phyloP scores from a whole-genome alignment of 2,113 vertebrate genomes.

The Hymenochirus boettgeri region DNA sequence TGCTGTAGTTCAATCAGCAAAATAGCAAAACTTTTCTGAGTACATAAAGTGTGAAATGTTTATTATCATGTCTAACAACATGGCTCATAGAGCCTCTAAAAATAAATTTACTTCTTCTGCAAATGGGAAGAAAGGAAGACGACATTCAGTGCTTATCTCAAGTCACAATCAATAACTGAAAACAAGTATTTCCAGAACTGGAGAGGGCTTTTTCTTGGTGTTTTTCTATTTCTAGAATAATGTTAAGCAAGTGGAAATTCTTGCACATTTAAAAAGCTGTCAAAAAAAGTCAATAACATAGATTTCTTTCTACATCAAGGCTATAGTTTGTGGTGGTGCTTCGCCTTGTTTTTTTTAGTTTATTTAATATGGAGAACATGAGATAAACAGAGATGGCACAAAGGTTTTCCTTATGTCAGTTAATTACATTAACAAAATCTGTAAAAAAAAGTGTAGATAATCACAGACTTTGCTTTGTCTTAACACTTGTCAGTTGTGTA shows the following conservation, averaged over 20 bases:
- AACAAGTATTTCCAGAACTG: slow-evolving; percentile 1
- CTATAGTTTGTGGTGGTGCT: too few species aligned
- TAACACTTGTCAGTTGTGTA: too few species aligned
- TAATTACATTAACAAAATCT: too few species aligned
- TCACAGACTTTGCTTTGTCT: too few species aligned
- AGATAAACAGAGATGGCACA: too few species aligned
- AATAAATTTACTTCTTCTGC: not conserved
- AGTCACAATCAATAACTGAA: slow-evolving; percentile 6
- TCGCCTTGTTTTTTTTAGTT: too few species aligned
- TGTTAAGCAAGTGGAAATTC: not conserved
- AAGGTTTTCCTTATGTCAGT: too few species aligned
- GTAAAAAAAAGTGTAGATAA: too few species aligned
- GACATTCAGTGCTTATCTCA: not conserved
- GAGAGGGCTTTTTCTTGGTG: not conserved
- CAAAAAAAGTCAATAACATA: too few species aligned
- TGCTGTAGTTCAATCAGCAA: not conserved
- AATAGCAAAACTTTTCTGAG: slow-evolving; percentile 1
- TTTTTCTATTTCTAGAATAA: not conserved
- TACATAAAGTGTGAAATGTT: not conserved
- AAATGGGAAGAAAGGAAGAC: not conserved
- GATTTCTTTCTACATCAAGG: too few species aligned
- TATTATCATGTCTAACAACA: slow-evolving; percentile 7
- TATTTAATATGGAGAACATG: too few species aligned
- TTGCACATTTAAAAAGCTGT: not conserved
- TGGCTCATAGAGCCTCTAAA: not conserved